Evolutionary conservation across 2,113 vertebrate species (phyloP).

Genomic region (Thryonomys swinderianus): DNA sequence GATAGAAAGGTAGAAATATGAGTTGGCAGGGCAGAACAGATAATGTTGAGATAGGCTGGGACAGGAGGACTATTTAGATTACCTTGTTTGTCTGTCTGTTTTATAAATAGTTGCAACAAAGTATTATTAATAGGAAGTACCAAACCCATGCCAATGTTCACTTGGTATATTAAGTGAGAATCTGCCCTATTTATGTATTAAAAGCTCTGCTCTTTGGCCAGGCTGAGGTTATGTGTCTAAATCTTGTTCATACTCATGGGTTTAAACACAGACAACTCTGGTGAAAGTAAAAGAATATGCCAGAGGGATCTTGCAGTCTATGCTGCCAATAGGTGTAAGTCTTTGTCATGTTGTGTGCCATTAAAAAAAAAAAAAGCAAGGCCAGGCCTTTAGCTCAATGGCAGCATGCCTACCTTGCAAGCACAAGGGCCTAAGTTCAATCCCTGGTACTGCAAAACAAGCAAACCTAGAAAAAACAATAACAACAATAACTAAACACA

Average conservation of each 20-base stretch:
- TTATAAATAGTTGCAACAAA: slow-evolving; percentile 83
- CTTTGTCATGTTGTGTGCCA: slow-evolving; percentile 74
- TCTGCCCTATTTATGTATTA: slow-evolving; percentile 75
- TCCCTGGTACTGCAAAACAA: too few relatives aligned
- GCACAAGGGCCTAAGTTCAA: too few relatives aligned
- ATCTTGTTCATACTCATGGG: slow-evolving; percentile 80
- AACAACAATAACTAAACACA: background rate
- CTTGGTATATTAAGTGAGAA: slow-evolving; percentile 80
- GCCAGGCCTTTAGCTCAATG: too few relatives aligned
- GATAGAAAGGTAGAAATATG: background rate
- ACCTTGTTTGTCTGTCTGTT: slow-evolving; percentile 63
- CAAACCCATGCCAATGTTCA: slow-evolving; percentile 72
- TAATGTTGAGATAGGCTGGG: slow-evolving; percentile 30
- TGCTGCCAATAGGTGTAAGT: slow-evolving; percentile 71
- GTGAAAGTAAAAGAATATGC: slow-evolving; percentile 77
- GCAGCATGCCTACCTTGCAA: too few relatives aligned
- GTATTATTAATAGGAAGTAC: slow-evolving; percentile 72
- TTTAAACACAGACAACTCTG: slow-evolving; percentile 77
- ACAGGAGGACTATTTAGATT: slow-evolving; percentile 57
- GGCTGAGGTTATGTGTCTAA: slow-evolving; percentile 81
- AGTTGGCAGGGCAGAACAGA: background rate
- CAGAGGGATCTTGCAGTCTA: slow-evolving; percentile 74
- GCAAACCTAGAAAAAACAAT: too few relatives aligned
- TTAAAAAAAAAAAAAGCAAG: slow-evolving; percentile 69
- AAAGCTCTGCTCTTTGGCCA: slow-evolving; percentile 81